Conservation (phyloP, 2,113 vertebrate genomes). For the Australoheros scitulus region DNA sequence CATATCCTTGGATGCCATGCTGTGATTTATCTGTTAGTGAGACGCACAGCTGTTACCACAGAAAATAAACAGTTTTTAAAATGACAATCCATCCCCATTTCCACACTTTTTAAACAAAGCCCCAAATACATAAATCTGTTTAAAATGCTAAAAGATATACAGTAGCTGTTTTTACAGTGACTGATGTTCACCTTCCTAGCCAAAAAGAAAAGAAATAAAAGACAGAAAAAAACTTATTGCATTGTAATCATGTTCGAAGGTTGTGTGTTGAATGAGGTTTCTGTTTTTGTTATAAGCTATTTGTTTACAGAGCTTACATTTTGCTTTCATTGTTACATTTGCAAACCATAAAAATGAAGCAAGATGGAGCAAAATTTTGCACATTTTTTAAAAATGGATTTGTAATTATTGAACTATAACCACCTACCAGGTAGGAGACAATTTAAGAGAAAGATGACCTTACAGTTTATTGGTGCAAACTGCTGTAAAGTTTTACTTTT, state of each 20-base stretch:
- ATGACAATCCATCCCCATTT: slow-evolving; percentile 36
- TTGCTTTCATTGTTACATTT: not conserved
- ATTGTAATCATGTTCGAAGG: slow-evolving; percentile 23
- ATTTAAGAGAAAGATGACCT: not conserved
- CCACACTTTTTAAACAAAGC: slow-evolving; percentile 4
- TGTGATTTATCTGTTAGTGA: slow-evolving; percentile 55
- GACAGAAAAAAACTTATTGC: slow-evolving; percentile 20
- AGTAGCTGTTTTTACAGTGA: slow-evolving; percentile 25
- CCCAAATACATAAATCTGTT: slow-evolving; percentile 39
- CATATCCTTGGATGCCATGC: slow-evolving; percentile 32
- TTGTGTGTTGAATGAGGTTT: slow-evolving; percentile 16
- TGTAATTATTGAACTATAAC: not conserved
- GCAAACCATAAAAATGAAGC: not conserved
- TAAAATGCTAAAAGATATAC: slow-evolving; percentile 37
- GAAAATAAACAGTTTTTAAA: slow-evolving; percentile 49
- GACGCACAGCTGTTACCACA: slow-evolving; percentile 52
- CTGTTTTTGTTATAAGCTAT: not conserved
- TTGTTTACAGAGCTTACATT: not conserved
- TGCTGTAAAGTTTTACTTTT: not conserved
- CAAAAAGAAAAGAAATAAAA: not conserved
- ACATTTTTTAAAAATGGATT: not conserved
- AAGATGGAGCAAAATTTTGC: not conserved
- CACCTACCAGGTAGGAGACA: not conserved
- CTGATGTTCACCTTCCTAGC: slow-evolving; percentile 20
- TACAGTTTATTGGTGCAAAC: not conserved